Evolutionary conservation across 2,113 vertebrate genomes (phyloP), one percentile per base, ranked within the genome.

Genomic region (Lophius piscatorius): DNA sequence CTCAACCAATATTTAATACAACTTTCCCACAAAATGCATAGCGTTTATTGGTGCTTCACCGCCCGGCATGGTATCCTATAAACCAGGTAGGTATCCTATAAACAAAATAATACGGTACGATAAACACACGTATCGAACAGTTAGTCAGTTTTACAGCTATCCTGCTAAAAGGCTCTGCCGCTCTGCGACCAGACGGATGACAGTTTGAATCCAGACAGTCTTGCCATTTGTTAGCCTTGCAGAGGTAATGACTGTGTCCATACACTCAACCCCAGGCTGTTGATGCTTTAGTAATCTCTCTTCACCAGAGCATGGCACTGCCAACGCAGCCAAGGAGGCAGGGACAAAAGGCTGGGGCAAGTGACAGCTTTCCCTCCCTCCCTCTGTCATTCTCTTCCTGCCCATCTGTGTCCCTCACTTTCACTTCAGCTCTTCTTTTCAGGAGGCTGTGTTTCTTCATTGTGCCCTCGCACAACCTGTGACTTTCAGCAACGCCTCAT

Each of bases 281-380:
- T n/a, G n/a, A n/a, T 42, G 83, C 67, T 86, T 87, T 83, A 58
- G 76, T 86, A 88, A 90, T 90, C 85, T 86, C 78, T 76, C 76
- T 69, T 72, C 70, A 66, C 81, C 83, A 86, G 85, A 86, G 81
- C 34, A 48, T 11, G 68, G 48, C 65, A 61, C 54, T 77, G 77
- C 84, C 81, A 83, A 28, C 73, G 48, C 76, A 76, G 76, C 63
- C 50, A 36, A 72, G 60, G 59, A 66, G 61, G 73, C 58, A 56
- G 58, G 71, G 6, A n/a, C 16, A 40, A 23, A 20, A 12, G 18
- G 41, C 18, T 4, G 63, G 64, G 50, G 20, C 31, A 35, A 34
- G 26, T 20, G 82, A 85, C 84, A 81, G 74, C 78, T 74, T 70
- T 66, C 72, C 74, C 74, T 79, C 77, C 76, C 61, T 66, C 36